Evolutionary conservation across 2,797 vertebrate genomes (phyloP).

Genomic region (Rhadinocentrus ornatus): DNA sequence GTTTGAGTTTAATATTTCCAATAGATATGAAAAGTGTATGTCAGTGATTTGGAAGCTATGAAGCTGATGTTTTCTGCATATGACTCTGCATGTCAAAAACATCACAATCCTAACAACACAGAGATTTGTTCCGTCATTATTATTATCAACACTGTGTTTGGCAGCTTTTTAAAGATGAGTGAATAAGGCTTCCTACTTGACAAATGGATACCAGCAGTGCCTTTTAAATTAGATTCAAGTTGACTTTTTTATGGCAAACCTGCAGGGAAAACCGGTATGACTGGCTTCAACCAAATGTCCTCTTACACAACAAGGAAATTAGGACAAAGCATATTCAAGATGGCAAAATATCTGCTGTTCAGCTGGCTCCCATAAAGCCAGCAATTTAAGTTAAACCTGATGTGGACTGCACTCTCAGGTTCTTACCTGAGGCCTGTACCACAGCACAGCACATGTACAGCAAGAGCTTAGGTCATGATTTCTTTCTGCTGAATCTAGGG

Average conservation of each 20-base stretch:
- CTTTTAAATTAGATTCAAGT: constrained; percentile 49
- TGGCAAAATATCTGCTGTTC: constrained; percentile 49
- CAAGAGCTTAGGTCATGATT: constrained; percentile 1
- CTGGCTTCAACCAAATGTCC: constrained; percentile 37
- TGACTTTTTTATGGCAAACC: constrained; percentile 54
- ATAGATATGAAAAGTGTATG: not conserved
- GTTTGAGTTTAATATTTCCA: constrained; percentile 5
- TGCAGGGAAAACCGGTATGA: constrained; percentile 27
- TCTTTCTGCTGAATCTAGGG: not conserved
- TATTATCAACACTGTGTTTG: not conserved
- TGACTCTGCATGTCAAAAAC: not conserved
- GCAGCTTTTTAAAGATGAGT: constrained; percentile 17
- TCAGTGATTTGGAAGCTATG: not conserved
- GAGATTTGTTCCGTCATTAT: not conserved
- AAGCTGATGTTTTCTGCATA: constrained; percentile 1
- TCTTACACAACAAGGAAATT: constrained; percentile 47
- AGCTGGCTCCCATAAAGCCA: constrained; percentile 45
- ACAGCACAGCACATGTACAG: constrained; percentile 30
- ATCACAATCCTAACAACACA: constrained; percentile 3
- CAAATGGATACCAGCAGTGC: constrained; percentile 37
- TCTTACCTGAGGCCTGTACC: constrained; percentile 32
- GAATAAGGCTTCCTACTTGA: constrained; percentile 1
- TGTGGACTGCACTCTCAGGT: constrained; percentile 45
- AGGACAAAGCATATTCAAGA: constrained; percentile 50
- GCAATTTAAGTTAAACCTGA: constrained; percentile 61